Evolutionary conservation across 2,113 vertebrate genomes (phyloP), one percentile per base, ranked within the genome.

Genomic region (Chauna torquata): DNA sequence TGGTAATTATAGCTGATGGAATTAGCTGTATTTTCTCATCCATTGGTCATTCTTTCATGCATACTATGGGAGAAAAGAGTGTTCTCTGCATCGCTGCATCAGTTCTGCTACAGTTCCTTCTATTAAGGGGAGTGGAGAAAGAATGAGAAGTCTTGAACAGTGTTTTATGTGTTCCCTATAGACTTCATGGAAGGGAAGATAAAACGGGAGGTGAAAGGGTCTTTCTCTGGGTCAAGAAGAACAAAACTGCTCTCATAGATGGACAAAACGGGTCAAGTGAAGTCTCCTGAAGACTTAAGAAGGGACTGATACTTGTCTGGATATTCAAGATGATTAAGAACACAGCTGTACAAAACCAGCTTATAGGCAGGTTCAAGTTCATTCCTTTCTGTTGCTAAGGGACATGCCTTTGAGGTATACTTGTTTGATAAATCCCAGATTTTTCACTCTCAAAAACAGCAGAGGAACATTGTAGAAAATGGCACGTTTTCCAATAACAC

Each of bases 21-120:
- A 93, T 96, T 94, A 96, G 94, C 42, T 97, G 95, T 94, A 47
- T 95, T 94, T 95, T 94, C 96, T 96, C 70, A 75, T 97, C 97
- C 95, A 92, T 81, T 85, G 97, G 91, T 95, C 95, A 96, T 93
- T 96, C 91, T 96, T 72, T 96, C 94, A 93, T 97, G 97, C 87
- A 96, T 93, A 96, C 92, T 96, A 97, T 93, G 95, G 95, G 96
- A 97, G 95, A 91, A 92, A 93, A 86, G 85, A 93, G 91, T 50
- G 74, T 79, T 97, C 95, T 95, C 96, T 97, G 92, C 95, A 97
- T 96, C 88, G 81, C 78, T 96, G 92, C 92, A 97, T 59, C 97
- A 94, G 92, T 82, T 96, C 97, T 97, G 92, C 97, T 97, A 97
- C 85, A 97, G 95, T 42, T 97, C 90, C 95, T 97, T 97, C 96